Percentiles rank a stretch among this genome's conserved stretches.
phyloP scores from a whole-genome alignment of 2,113 vertebrate genomes.

The Coreoperca whiteheadi region DNA sequence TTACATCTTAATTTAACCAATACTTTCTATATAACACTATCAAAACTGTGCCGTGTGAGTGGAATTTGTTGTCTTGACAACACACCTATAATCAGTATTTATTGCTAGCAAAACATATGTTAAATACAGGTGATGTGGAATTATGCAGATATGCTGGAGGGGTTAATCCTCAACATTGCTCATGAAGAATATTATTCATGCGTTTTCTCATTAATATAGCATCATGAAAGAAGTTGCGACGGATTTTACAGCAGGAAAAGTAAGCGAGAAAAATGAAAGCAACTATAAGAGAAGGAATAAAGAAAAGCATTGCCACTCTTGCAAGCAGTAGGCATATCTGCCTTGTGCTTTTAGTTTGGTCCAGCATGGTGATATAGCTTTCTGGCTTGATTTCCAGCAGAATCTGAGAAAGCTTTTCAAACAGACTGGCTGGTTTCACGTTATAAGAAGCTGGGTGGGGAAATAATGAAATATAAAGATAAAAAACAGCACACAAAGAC shows the following conservation, averaged over 20 bases:
- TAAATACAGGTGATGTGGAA: conserved; percentile 7
- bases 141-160: conserved; percentile 13
- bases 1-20: conserved; percentile 12
- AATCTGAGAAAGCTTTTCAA: conserved; percentile 4
- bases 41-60: background rate
- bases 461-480: conserved; percentile 38
- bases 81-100: background rate
- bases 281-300: conserved; percentile 11
- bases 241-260: conserved; percentile 37
- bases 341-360: conserved; percentile 6
- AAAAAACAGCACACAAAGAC: background rate
- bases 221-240: conserved; percentile 22
- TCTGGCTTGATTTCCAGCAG: conserved; percentile 1
- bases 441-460: conserved; percentile 13
- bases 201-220: conserved; percentile 34
- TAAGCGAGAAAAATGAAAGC: conserved; percentile 18
- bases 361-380: background rate
- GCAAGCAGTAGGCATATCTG: conserved; percentile 9
- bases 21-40: background rate
- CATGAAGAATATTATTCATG: background rate
- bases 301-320: conserved; percentile 19
- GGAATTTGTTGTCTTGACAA: background rate
- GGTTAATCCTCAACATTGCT: conserved; percentile 25
- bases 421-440: conserved; percentile 21
- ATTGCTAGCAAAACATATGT: background rate